Base-by-base conservation (phyloP, 2,797 vertebrate species). In the Microcaecilia unicolor region DNA sequence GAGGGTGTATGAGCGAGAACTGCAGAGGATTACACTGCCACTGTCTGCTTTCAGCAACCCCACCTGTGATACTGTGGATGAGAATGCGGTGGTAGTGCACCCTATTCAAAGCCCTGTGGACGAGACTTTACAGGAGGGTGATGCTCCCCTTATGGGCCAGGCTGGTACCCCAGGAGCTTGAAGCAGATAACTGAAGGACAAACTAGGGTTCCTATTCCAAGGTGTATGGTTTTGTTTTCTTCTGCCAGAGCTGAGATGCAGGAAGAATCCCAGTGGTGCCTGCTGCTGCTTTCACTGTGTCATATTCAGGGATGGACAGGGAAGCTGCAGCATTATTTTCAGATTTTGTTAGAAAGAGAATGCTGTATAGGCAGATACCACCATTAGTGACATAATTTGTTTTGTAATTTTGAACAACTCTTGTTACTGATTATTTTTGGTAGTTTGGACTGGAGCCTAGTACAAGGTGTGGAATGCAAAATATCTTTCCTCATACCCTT, bases 131-230 rank as follows among this genome's bases (percentile, higher is more conserved):
- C 63, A 28, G 1, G 86, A 83, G 1, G 80, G 88, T 2, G 72
- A 57, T 0, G 77, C 83, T 22, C 91, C 90, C 0, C 88, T 97
- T n/a, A 89, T 95, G 59, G 87, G 73, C 26, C 83, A 84, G 48
- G 87, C 87, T 0, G 93, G 87, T 4, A 99, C 95, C 12, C 94
- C 95, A 0, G 93, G 95, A 10, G 94, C 94, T 44, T 98, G 92
- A 85, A 78, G 7, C 8, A 22, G 7, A 4, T 11, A n/a, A n/a
- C n/a, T n/a, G n/a, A n/a, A 13, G 12, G 13, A 46, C 29, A 28
- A 17, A 35, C 16, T 25, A 43, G 35, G 44, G 35, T 37, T n/a
- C 1, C 11, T 11, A 13, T 21, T 19, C 26, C 28, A 58, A 38
- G 41, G 46, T 30, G 33, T 15, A 43, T 18, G 31, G n/a, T 41